These are phyloP conservation scores for Psylliodes chrysocephalus DNA, from an alignment of 2,888 invertebrate species.

Conservation along the genomic window DNA sequence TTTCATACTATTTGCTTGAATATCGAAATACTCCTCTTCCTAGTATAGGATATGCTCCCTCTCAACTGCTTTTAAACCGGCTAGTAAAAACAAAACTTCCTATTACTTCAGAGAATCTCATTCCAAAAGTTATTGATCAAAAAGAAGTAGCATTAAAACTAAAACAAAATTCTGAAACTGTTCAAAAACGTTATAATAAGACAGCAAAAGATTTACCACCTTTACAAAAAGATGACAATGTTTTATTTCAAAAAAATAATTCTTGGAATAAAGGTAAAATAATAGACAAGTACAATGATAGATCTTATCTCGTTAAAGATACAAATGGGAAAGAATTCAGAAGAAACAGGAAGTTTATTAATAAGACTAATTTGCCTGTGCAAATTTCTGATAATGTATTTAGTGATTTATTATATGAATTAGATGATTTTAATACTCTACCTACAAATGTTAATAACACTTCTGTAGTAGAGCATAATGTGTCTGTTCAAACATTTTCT, in stretches of 20 bases:
- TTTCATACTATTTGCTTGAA: conserved; percentile 1
- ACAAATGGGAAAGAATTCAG: neutral
- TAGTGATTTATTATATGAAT: neutral
- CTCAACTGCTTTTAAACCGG: conserved; percentile 17
- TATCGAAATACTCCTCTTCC: conserved; percentile 26
- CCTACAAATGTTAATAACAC: no score
- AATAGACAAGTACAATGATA: neutral
- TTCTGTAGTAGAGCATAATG: no score
- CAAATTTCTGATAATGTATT: no score
- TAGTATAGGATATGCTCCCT: conserved; percentile 3
- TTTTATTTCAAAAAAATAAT: neutral
- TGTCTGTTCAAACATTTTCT: no score
- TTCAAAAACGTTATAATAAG: neutral
- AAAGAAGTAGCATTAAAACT: neutral
- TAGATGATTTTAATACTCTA: neutral
- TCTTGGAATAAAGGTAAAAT: neutral
- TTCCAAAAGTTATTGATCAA: neutral
- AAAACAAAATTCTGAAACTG: neutral
- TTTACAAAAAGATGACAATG: neutral
- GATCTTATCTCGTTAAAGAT: neutral
- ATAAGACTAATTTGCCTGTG: neutral
- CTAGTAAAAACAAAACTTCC: conserved; percentile 8
- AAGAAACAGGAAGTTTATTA: neutral
- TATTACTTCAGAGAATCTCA: neutral
- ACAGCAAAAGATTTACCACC: neutral